phyloP scores from a whole-genome alignment of 2,888 invertebrate genomes.

The Mermis nigrescens region DNA sequence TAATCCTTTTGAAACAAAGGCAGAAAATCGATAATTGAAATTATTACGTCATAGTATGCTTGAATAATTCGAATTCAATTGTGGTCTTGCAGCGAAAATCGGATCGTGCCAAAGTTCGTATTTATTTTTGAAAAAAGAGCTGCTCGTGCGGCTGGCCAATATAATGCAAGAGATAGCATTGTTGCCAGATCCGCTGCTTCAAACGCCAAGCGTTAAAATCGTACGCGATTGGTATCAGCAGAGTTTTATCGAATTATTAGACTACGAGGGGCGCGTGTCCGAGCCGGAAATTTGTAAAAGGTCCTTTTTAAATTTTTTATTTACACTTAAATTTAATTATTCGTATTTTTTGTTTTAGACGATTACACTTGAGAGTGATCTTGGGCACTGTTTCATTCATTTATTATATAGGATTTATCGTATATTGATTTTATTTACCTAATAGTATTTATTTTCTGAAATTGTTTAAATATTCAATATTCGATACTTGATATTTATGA shows the following conservation, averaged over 20 bases:
- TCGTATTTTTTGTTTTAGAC: too few species aligned
- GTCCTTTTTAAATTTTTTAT: too few species aligned
- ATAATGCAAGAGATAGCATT: conserved; percentile 98
- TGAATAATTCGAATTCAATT: too few species aligned
- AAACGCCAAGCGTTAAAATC: conserved; percentile 75
- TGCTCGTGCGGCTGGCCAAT: conserved; percentile 82
- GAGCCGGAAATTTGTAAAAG: conserved; percentile 44
- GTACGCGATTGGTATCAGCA: conserved; percentile 84
- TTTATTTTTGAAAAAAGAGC: conserved; percentile 77
- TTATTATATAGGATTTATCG: too few species aligned
- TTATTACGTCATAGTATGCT: too few species aligned
- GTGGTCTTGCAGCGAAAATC: too few species aligned
- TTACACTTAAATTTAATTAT: background rate
- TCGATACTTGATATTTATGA: too few species aligned
- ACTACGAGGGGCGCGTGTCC: conserved; percentile 65
- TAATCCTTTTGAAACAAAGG: too few species aligned
- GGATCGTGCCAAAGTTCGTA: conserved; percentile 57
- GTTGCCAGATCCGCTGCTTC: conserved; percentile 69
- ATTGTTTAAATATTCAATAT: too few species aligned
- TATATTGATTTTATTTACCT: too few species aligned
- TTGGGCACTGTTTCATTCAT: background rate
- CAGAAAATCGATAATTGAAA: too few species aligned
- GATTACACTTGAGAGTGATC: background rate
- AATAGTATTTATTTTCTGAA: too few species aligned
- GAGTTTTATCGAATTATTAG: conserved; percentile 82